Evolutionary conservation across 2,888 invertebrate genomes (phyloP).

Genomic region (Lymantria dispar): DNA sequence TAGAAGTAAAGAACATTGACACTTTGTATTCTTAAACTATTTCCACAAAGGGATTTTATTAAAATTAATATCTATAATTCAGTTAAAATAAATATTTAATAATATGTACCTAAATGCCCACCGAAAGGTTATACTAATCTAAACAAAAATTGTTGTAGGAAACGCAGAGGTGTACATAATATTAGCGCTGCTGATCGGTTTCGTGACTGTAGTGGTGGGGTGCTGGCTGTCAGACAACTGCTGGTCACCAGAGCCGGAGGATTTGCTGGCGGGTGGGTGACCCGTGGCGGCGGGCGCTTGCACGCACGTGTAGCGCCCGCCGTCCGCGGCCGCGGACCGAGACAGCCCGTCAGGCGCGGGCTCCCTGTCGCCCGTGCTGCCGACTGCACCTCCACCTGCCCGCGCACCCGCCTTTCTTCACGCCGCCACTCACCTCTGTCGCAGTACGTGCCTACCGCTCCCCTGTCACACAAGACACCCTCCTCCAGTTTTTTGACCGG

Average conservation of each 20-base stretch:
- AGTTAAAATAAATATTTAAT: too few species aligned
- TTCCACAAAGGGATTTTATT: too few species aligned
- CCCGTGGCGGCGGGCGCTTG: constrained; percentile 85
- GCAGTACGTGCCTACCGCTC: constrained; percentile 59
- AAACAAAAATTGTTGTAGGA: constrained; percentile 62
- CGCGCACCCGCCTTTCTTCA: constrained; percentile 60
- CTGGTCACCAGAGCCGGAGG: constrained; percentile 89
- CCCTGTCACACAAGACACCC: constrained; percentile 54
- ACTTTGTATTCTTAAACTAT: too few species aligned
- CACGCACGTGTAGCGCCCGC: constrained; percentile 82
- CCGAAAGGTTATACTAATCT: neutral
- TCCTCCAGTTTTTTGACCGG: constrained; percentile 62
- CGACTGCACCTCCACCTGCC: constrained; percentile 55
- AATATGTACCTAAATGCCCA: too few species aligned
- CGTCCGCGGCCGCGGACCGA: constrained; percentile 61
- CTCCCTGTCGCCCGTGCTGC: constrained; percentile 69
- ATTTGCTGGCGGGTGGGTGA: constrained; percentile 86
- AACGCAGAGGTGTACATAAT: constrained; percentile 90
- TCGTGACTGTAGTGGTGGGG: constrained; percentile 88
- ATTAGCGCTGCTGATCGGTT: constrained; percentile 86
- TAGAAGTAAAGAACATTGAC: too few species aligned
- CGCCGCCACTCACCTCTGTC: constrained; percentile 66
- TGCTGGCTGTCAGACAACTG: constrained; percentile 91
- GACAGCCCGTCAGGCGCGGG: constrained; percentile 61
- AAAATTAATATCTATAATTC: too few species aligned